Conservation (phyloP, 2,797 vertebrate genomes). For the Coregonus sp. region DNA sequence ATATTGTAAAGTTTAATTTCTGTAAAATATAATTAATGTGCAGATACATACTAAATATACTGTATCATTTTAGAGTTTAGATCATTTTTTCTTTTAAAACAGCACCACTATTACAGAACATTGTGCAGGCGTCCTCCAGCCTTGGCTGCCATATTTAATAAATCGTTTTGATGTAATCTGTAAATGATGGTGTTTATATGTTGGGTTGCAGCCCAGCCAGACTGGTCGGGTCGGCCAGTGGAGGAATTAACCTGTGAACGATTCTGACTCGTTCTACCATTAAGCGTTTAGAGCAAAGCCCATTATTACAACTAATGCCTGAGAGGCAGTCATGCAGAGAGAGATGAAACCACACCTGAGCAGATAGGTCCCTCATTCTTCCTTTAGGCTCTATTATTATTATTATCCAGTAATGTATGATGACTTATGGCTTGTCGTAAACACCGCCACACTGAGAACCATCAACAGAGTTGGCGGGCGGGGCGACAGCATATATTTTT, state of each 20-base stretch:
- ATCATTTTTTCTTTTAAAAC: neutral
- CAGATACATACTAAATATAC: neutral
- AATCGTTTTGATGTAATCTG: constrained; percentile 68
- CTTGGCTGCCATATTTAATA: constrained; percentile 36
- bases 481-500: constrained; percentile 42
- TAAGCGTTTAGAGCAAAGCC: constrained; percentile 55
- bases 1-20: neutral
- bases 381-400: constrained; percentile 67
- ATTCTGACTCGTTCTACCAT: constrained; percentile 60
- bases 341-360: constrained; percentile 67
- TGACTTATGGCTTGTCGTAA: constrained; percentile 64
- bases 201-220: constrained; percentile 36
- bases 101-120: neutral
- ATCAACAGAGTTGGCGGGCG: constrained; percentile 20
- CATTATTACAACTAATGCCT: constrained; percentile 67
- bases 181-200: constrained; percentile 67
- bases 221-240: constrained; percentile 31
- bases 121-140: neutral
- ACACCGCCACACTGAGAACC: constrained; percentile 37
- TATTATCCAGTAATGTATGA: constrained; percentile 51
- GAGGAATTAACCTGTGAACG: constrained; percentile 59
- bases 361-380: constrained; percentile 63
- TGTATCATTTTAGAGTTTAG: neutral
- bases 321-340: constrained; percentile 61
- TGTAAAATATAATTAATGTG: neutral